These are phyloP conservation scores for Aromia moschata DNA, from an alignment of 2,888 invertebrate species.

Conservation along the genomic window DNA sequence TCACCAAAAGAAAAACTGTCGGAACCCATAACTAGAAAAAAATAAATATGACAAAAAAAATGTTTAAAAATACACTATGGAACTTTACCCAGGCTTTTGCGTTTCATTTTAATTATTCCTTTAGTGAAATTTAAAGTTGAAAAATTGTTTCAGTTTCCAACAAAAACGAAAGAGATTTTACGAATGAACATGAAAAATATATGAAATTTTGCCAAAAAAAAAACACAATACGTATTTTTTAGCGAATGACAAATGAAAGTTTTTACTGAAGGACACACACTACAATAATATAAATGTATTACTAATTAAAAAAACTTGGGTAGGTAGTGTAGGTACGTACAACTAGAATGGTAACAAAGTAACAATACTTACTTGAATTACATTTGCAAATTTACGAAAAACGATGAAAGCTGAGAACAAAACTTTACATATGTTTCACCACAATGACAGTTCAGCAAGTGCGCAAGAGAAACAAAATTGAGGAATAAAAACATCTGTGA, in stretches of 20 bases:
- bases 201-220: constrained; percentile 33
- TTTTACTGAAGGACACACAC: constrained; percentile 35
- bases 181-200: constrained; percentile 24
- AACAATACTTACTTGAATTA: constrained; percentile 38
- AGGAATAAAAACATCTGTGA: constrained; percentile 5
- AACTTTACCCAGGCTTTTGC: constrained; percentile 38
- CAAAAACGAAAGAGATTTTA: constrained; percentile 24
- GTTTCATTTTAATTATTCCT: constrained; percentile 35
- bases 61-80: constrained; percentile 20
- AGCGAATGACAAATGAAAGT: constrained; percentile 39
- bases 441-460: constrained; percentile 33
- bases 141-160: constrained; percentile 5
- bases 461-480: constrained; percentile 14
- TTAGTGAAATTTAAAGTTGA: constrained; percentile 11
- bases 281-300: constrained; percentile 14
- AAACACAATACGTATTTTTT: constrained; percentile 33
- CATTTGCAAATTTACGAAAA: constrained; percentile 39
- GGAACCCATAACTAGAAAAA: constrained; percentile 55
- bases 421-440: constrained; percentile 36
- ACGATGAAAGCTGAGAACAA: constrained; percentile 8
- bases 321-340: not conserved
- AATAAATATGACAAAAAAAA: constrained; percentile 28
- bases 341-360: not conserved
- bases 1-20: constrained; percentile 55
- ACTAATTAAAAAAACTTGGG: no score